Evolutionary conservation across 2,797 vertebrate genomes (phyloP).

Genomic region (Champsocephalus gunnari): DNA sequence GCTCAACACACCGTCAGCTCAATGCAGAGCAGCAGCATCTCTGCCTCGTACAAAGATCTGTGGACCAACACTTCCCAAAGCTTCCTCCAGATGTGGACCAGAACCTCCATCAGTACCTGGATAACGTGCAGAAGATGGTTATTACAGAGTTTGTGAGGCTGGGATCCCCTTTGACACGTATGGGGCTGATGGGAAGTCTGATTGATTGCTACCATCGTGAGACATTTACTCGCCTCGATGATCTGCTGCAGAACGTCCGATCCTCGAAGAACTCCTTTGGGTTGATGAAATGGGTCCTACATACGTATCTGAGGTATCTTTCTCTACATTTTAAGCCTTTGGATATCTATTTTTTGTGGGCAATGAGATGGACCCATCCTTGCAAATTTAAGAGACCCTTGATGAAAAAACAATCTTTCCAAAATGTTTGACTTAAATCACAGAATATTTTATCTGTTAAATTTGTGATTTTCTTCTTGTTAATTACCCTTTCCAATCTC

Average conservation of each 20-base stretch:
- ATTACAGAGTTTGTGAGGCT: constrained; percentile 7
- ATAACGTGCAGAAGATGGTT: neutral
- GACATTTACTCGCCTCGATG: constrained; percentile 35
- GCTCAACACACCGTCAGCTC: neutral
- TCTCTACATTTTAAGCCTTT: neutral
- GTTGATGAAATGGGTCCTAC: constrained; percentile 61
- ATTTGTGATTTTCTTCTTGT: constrained; percentile 16
- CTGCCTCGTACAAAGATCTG: constrained; percentile 34
- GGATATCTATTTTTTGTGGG: too few relatives aligned
- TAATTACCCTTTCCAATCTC: too few relatives aligned
- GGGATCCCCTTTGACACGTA: constrained; percentile 1
- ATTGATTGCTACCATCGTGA: constrained; percentile 44
- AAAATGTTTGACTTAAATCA: too few relatives aligned
- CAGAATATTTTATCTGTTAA: constrained; percentile 13
- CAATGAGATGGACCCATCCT: too few relatives aligned
- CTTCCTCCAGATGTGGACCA: constrained; percentile 25
- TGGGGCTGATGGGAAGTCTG: constrained; percentile 29
- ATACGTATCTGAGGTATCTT: constrained; percentile 61
- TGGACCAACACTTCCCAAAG: constrained; percentile 45
- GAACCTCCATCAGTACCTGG: constrained; percentile 42
- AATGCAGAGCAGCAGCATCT: neutral
- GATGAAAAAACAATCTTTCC: too few relatives aligned
- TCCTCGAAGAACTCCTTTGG: constrained; percentile 11
- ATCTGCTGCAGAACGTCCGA: constrained; percentile 48
- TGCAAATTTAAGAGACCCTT: too few relatives aligned